Evolutionary conservation across 1,140 invertebrate genomes (phyloP).

Genomic region (Drosophila hydei): DNA sequence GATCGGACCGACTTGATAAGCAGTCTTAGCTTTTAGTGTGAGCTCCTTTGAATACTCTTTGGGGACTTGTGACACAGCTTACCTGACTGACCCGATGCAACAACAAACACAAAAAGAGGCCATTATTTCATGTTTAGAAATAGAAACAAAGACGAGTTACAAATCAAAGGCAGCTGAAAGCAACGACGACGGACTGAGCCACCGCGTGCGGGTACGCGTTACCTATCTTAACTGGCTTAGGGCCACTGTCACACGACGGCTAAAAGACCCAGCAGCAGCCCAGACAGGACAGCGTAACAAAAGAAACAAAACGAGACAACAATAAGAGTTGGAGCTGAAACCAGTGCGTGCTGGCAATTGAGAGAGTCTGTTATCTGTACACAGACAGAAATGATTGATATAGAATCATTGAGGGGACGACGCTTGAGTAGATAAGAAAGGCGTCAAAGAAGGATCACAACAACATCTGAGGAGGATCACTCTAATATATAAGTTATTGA

Average conservation of each 20-base stretch:
- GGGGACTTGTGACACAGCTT: slow-evolving; percentile 4
- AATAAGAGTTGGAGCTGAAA: background rate
- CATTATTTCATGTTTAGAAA: slow-evolving; percentile 20
- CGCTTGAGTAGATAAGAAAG: too few relatives aligned
- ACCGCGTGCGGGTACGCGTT: background rate
- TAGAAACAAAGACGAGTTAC: slow-evolving; percentile 22
- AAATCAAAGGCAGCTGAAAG: slow-evolving; percentile 5
- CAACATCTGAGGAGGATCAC: too few relatives aligned
- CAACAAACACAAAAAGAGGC: background rate
- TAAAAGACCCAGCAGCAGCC: background rate
- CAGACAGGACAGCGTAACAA: background rate
- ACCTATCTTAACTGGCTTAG: slow-evolving; percentile 45
- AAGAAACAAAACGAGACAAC: background rate
- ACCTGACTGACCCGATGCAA: slow-evolving; percentile 12
- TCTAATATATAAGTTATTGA: too few relatives aligned
- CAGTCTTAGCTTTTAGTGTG: background rate
- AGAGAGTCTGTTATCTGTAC: background rate
- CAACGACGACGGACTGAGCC: background rate
- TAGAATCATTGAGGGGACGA: too few relatives aligned
- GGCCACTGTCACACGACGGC: slow-evolving; percentile 24
- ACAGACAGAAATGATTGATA: background rate
- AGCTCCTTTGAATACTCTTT: slow-evolving; percentile 1
- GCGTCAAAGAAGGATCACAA: too few relatives aligned
- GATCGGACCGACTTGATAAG: background rate
- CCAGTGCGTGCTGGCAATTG: slow-evolving; percentile 6